Evolutionary conservation across 1,140 invertebrate genomes (phyloP), one percentile per base, ranked within the genome.

Genomic region (Drosophila kikkawai): DNA sequence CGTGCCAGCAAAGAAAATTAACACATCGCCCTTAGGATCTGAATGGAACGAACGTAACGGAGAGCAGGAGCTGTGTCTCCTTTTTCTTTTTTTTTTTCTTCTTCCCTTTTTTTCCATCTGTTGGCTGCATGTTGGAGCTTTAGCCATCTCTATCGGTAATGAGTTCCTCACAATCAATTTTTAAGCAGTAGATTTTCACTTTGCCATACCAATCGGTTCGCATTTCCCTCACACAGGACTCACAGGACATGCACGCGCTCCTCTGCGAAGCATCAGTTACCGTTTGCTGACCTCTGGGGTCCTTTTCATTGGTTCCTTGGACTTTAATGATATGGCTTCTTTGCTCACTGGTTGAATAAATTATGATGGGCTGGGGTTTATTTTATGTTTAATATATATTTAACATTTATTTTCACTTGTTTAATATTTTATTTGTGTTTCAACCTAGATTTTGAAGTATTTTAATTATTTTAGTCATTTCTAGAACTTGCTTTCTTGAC

Each of bases 1-100:
- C 70, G 70, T 74, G 70, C 68, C 53, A 48, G 68, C 68, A 71
- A 74, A 73, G 70, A 74, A 74, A 74, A 74, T 74, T 74, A 74
- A 74, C 70, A 74, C 70, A 74, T 74, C 68, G 55, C 67, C 68
- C 55, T 50, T 45, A 71, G 68, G 69, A 58, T 17, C 26, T 29
- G 13, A 19, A 55, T 22, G 51, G 48, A 32, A 34, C 29, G 48
- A 32, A 34, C 29, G 50, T 36, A 36, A 51, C 29, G 32, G 50
- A 34, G 29, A 51, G 53, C 53, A 56, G 53, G 36, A 56, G 53
- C 61, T 22, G 61, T 42, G n/a, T 41, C 17, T 34, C 11, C 36
- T 37, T 58, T 41, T 8, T 22, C 15, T 53, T 41, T 34, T 2
- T 29, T 29, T 9, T 5, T 66, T 9, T 17, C 29, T 15, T 13